phyloP scores from a whole-genome alignment of 2,113 vertebrate species.

The Mirza zaza region DNA sequence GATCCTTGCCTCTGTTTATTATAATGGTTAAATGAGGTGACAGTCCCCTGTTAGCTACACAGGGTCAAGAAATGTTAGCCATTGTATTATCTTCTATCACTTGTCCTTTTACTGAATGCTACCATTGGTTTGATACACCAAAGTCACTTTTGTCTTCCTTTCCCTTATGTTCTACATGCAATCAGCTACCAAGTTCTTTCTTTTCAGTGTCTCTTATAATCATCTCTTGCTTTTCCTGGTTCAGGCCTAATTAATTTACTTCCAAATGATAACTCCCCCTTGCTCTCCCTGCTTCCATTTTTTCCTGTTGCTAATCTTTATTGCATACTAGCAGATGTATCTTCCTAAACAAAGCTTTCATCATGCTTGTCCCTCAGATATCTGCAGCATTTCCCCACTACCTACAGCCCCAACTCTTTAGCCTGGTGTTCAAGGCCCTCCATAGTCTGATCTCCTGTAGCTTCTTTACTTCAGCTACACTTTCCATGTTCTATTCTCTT shows the following conservation, averaged over 20 bases:
- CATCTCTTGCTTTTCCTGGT: not conserved
- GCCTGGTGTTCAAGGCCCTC: not conserved
- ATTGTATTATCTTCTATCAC: not conserved
- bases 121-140: not conserved
- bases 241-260: not conserved
- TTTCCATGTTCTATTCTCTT: not conserved
- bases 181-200: not conserved
- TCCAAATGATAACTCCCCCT: not conserved
- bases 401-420: not conserved
- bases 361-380: not conserved
- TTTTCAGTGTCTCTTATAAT: not conserved
- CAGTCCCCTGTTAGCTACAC: not conserved
- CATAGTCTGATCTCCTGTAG: not conserved
- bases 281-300: not conserved
- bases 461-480: not conserved
- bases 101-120: not conserved
- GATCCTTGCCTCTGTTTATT: not conserved
- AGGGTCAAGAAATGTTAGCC: not conserved
- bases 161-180: constrained; percentile 3
- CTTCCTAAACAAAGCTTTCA: not conserved
- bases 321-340: not conserved
- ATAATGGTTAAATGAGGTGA: not conserved
- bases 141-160: not conserved
- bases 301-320: not conserved
- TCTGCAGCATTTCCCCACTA: not conserved